phyloP scores from a whole-genome alignment of 2,888 invertebrate species.

The Lithodes maja region DNA sequence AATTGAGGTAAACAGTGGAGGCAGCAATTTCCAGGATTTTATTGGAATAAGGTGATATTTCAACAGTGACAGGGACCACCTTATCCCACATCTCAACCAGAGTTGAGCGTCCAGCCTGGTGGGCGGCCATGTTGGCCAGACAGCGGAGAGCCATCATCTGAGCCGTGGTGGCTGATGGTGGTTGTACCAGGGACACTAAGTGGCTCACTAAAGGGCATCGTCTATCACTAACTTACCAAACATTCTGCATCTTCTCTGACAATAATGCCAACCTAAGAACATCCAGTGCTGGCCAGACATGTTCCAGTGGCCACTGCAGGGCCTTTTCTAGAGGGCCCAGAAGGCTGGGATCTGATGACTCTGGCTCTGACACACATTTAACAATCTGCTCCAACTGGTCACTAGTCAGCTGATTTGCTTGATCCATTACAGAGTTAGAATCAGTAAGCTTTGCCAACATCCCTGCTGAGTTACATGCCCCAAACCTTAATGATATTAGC shows the following conservation, averaged over 20 bases:
- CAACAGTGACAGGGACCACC: conserved; percentile 76
- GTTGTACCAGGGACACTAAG: conserved; percentile 75
- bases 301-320: conserved; percentile 85
- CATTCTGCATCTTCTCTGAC: conserved; percentile 80
- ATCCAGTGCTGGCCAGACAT: conserved; percentile 88
- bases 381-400: conserved; percentile 78
- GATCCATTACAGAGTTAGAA: conserved; percentile 77
- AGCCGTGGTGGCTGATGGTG: conserved; percentile 79
- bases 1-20: conserved; percentile 83
- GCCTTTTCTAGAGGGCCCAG: conserved; percentile 80
- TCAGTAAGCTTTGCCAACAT: conserved; percentile 76
- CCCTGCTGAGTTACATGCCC: conserved; percentile 84
- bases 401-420: conserved; percentile 78
- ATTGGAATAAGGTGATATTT: conserved; percentile 71
- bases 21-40: conserved; percentile 82
- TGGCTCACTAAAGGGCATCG: conserved; percentile 75
- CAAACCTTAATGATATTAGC: conserved; percentile 81
- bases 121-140: conserved; percentile 76
- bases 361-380: conserved; percentile 75
- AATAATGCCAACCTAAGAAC: conserved; percentile 88
- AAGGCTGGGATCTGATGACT: conserved; percentile 75
- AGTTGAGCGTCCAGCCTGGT: conserved; percentile 79
- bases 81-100: conserved; percentile 78
- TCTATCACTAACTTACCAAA: conserved; percentile 75
- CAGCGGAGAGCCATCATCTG: conserved; percentile 84